phyloP scores from a whole-genome alignment of 2,113 vertebrate genomes.

The Rana temporaria region DNA sequence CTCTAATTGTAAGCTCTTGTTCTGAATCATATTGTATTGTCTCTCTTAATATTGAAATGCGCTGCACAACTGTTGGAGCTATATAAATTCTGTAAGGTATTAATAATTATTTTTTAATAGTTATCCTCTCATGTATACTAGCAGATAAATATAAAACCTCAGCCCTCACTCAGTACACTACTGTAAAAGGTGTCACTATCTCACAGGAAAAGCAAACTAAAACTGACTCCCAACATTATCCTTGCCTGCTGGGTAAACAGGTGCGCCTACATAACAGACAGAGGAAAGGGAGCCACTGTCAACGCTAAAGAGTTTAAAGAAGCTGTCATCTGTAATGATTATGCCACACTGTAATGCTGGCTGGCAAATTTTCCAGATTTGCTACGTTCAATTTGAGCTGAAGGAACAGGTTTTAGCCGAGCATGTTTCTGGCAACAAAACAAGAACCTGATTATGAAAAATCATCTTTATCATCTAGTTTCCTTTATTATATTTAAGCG shows the following conservation, averaged over 20 bases:
- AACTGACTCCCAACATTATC: constrained; percentile 20
- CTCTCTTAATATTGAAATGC: too few relatives aligned
- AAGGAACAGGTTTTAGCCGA: constrained; percentile 44
- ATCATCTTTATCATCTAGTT: constrained; percentile 37
- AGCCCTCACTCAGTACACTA: neutral
- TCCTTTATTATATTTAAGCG: constrained; percentile 42
- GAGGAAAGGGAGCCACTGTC: constrained; percentile 37
- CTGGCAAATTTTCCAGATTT: constrained; percentile 45
- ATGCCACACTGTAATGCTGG: constrained; percentile 23
- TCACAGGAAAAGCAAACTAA: constrained; percentile 4
- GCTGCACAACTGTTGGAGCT: too few relatives aligned
- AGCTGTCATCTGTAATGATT: constrained; percentile 51
- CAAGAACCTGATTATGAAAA: constrained; percentile 52
- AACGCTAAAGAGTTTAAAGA: constrained; percentile 54
- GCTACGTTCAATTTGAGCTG: constrained; percentile 23
- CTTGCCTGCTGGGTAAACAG: constrained; percentile 55
- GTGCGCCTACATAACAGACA: constrained; percentile 43
- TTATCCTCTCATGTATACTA: too few relatives aligned
- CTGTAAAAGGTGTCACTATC: constrained; percentile 26
- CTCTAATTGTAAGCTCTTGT: too few relatives aligned
- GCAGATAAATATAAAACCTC: too few relatives aligned
- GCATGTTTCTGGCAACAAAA: constrained; percentile 46
- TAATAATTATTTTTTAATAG: too few relatives aligned
- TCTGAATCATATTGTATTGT: too few relatives aligned
- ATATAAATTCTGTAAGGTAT: too few relatives aligned